phyloP scores from a whole-genome alignment of 2,888 invertebrate genomes.

The Leucoma salicis region DNA sequence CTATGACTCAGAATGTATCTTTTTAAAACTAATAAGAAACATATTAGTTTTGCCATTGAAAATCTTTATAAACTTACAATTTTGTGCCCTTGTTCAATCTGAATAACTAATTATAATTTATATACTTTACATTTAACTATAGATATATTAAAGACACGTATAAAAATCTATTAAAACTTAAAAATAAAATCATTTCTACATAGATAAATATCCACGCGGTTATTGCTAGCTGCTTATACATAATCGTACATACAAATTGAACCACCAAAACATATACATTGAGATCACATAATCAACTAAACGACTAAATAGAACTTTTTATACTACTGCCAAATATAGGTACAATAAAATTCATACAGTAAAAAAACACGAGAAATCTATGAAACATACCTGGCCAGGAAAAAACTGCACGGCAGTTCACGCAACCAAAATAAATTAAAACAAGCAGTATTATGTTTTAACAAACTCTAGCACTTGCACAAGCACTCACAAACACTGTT shows the following conservation, averaged over 20 bases:
- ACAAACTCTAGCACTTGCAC: conserved; percentile 45
- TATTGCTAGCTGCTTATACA: no score
- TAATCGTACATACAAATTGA: no score
- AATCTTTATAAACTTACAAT: not conserved
- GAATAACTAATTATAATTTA: not conserved
- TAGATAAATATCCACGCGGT: no score
- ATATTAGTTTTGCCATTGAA: conserved; percentile 1
- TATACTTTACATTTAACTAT: conserved; percentile 3
- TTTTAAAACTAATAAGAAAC: conserved; percentile 12
- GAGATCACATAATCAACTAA: no score
- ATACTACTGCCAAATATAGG: no score
- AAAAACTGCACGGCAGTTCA: conserved; percentile 24
- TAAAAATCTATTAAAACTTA: conserved; percentile 1
- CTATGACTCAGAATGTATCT: conserved; percentile 18
- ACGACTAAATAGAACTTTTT: no score
- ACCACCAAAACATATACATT: no score
- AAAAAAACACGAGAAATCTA: no score
- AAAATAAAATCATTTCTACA: conserved; percentile 23
- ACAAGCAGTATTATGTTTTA: conserved; percentile 26
- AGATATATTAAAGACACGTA: not conserved
- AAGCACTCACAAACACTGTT: conserved; percentile 46
- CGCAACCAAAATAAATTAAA: conserved; percentile 19
- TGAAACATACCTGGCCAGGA: conserved; percentile 41
- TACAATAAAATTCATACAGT: no score
- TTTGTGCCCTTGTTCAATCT: not conserved